Evolutionary conservation across 2,113 vertebrate species (phyloP).

Genomic region (Lepisosteus osseus): DNA sequence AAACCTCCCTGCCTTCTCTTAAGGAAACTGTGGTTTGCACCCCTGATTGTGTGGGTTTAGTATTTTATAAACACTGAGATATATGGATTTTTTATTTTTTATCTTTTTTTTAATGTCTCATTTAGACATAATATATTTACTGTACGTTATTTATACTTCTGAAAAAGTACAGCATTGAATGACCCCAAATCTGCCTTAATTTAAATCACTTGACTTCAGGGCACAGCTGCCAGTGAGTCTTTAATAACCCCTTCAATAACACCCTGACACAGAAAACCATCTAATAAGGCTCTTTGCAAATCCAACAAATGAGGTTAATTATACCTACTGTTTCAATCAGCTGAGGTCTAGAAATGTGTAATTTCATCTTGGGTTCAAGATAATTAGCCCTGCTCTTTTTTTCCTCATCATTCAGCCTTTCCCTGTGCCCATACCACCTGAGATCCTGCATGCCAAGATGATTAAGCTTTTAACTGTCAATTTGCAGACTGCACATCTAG

Average conservation of each 20-base stretch:
- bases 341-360: slow-evolving; percentile 5
- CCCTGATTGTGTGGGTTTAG: too few relatives aligned
- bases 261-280: not conserved
- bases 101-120: too few relatives aligned
- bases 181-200: too few relatives aligned
- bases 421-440: slow-evolving; percentile 19
- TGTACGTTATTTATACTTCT: too few relatives aligned
- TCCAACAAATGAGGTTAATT: slow-evolving; percentile 49
- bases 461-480: slow-evolving; percentile 18
- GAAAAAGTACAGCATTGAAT: too few relatives aligned
- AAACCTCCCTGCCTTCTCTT: too few relatives aligned
- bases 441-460: not conserved
- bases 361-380: slow-evolving; percentile 37
- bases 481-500: not conserved
- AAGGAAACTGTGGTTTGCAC: too few relatives aligned
- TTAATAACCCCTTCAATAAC: not conserved
- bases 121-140: too few relatives aligned
- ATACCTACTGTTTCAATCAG: slow-evolving; percentile 18
- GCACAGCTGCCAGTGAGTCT: not conserved
- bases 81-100: too few relatives aligned
- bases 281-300: slow-evolving; percentile 21
- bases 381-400: slow-evolving; percentile 24
- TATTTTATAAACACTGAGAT: too few relatives aligned
- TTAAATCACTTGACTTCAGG: not conserved
- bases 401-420: slow-evolving; percentile 32